A percentile compares a stretch with the other conserved stretches of the same genome.
Conservation (phyloP, 2,888 invertebrate genomes). For the Macaria notata region DNA sequence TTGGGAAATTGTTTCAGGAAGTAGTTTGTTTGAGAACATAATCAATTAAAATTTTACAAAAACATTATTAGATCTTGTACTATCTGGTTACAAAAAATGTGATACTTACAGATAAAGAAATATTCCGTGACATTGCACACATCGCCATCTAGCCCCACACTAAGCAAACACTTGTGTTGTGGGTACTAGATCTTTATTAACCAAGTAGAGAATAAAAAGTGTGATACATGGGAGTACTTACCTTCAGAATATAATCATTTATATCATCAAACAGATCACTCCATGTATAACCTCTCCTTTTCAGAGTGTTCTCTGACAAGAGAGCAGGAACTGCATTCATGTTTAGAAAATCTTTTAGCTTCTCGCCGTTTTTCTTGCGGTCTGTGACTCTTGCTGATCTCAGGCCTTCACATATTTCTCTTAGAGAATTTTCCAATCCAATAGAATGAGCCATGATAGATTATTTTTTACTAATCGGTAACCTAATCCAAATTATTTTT, state of each 20-base stretch:
- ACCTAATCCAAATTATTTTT: too few relatives aligned
- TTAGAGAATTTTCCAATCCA: constrained; percentile 64
- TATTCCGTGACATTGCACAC: too few relatives aligned
- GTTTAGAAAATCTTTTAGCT: constrained; percentile 63
- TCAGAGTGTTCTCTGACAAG: constrained; percentile 61
- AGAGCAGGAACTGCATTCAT: constrained; percentile 63
- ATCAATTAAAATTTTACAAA: too few relatives aligned
- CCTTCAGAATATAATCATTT: constrained; percentile 71
- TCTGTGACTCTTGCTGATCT: constrained; percentile 65
- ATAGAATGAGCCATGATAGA: constrained; percentile 37
- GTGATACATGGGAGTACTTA: constrained; percentile 26
- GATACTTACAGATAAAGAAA: too few relatives aligned
- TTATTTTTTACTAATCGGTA: too few relatives aligned
- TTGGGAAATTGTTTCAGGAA: background rate
- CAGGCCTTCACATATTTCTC: constrained; percentile 59
- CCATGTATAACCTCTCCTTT: constrained; percentile 66
- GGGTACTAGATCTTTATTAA: too few relatives aligned
- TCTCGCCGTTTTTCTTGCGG: constrained; percentile 72
- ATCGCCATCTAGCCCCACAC: too few relatives aligned
- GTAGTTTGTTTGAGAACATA: too few relatives aligned
- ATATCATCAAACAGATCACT: constrained; percentile 67
- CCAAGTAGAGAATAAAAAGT: too few relatives aligned
- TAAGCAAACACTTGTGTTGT: too few relatives aligned
- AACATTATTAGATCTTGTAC: too few relatives aligned
- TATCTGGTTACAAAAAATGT: too few relatives aligned